phyloP scores from a whole-genome alignment of 2,888 invertebrate genomes.

The Sipha maydis region DNA sequence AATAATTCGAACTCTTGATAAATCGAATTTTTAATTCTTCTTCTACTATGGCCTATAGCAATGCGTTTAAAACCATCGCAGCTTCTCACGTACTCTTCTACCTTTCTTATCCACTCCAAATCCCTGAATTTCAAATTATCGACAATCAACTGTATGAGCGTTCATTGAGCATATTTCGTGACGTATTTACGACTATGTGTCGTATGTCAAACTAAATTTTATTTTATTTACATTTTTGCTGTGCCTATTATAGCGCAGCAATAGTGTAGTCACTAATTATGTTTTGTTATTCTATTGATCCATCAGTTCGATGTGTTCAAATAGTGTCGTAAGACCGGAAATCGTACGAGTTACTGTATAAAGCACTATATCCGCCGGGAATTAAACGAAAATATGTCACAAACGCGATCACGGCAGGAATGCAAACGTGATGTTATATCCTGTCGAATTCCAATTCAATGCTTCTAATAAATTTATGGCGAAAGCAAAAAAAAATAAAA shows the following conservation, averaged over 20 bases:
- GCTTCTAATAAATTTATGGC: not conserved
- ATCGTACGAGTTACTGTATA: not conserved
- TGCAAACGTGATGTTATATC: not conserved
- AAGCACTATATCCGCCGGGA: not conserved
- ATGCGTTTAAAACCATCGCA: no score
- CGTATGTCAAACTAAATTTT: not conserved
- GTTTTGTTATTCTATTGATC: not conserved
- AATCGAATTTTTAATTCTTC: no score
- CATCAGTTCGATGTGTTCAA: not conserved
- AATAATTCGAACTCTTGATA: no score
- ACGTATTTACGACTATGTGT: not conserved
- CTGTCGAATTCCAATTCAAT: not conserved
- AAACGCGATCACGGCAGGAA: not conserved
- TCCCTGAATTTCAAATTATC: no score
- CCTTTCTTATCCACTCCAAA: no score
- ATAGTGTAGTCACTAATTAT: not conserved
- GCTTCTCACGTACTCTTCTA: no score
- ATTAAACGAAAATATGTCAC: not conserved
- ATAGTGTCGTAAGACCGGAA: not conserved
- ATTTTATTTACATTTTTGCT: not conserved
- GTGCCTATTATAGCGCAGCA: not conserved
- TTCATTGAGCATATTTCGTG: not conserved
- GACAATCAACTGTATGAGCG: no score
- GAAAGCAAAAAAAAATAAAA: not conserved
- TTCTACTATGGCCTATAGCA: no score